These are phyloP conservation scores for Metallyticus violacea DNA, from an alignment of 2,888 invertebrate genomes.

Conservation along the genomic window DNA sequence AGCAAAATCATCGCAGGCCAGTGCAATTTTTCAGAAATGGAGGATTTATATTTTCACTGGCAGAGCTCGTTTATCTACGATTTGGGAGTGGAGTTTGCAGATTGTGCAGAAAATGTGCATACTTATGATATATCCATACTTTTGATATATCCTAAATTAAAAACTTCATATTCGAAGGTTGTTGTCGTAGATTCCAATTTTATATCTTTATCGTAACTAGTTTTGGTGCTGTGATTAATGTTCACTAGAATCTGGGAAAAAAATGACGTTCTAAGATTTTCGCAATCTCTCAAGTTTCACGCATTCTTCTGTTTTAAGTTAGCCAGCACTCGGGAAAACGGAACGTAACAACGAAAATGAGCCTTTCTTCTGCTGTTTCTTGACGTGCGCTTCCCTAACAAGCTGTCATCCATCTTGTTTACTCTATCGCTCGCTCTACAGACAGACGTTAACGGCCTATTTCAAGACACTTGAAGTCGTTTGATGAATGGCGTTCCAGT, in stretches of 20 bases:
- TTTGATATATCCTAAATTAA: too few species aligned
- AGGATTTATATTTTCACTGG: too few species aligned
- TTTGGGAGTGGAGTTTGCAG: too few species aligned
- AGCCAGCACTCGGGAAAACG: not conserved
- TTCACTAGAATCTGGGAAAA: not conserved
- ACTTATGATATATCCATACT: too few species aligned
- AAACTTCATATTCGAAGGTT: too few species aligned
- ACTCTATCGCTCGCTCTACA: not conserved
- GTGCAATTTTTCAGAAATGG: too few species aligned
- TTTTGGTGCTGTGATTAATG: not conserved
- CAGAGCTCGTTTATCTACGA: too few species aligned
- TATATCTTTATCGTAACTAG: too few species aligned
- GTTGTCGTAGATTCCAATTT: too few species aligned
- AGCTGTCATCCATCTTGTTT: not conserved
- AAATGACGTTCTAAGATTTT: not conserved
- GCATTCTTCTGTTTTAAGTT: not conserved
- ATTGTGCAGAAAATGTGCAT: too few species aligned
- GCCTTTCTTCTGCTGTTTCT: not conserved
- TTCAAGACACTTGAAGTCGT: not conserved
- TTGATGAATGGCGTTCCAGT: not conserved
- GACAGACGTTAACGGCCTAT: not conserved
- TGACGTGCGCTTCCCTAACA: not conserved
- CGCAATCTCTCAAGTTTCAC: not conserved
- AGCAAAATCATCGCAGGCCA: too few species aligned
- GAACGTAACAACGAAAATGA: not conserved